Percentiles rank a stretch among this genome's conserved stretches.
These are phyloP conservation scores for Lethrus apterus DNA, from an alignment of 1,140 invertebrate species.

Conservation along the genomic window DNA sequence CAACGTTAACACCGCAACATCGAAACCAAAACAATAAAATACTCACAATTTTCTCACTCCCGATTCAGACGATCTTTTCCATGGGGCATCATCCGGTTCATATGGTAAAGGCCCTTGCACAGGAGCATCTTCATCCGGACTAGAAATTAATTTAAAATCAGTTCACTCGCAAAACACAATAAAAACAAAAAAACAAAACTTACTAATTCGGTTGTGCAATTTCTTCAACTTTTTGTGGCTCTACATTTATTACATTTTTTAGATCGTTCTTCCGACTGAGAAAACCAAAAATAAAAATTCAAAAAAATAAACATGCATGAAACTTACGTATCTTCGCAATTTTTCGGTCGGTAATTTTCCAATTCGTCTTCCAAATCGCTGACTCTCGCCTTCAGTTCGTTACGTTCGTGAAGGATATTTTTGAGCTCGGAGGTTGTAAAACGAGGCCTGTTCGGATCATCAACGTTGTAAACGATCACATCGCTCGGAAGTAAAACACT, in stretches of 20 bases:
- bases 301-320: constrained; percentile 1
- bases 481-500: constrained; percentile 42
- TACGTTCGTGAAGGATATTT: constrained; percentile 81
- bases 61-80: constrained; percentile 73
- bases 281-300: neutral
- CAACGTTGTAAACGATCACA: constrained; percentile 58
- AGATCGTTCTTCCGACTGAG: neutral
- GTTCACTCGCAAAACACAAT: neutral
- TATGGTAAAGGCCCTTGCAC: constrained; percentile 93
- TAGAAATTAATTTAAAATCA: constrained; percentile 28
- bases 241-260: neutral
- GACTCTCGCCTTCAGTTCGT: constrained; percentile 78
- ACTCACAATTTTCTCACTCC: constrained; percentile 93
- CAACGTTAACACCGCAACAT: too few species aligned
- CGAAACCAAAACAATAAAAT: constrained; percentile 35
- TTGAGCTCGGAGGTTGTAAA: constrained; percentile 85
- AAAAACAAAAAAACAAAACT: constrained; percentile 9
- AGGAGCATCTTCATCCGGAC: constrained; percentile 67
- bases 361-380: constrained; percentile 84
- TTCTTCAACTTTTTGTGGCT: constrained; percentile 5
- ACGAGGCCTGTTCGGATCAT: constrained; percentile 76
- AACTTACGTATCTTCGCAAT: constrained; percentile 33
- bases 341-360: constrained; percentile 58
- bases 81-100: constrained; percentile 92
- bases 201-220: neutral